Base-by-base conservation (phyloP, 2,113 vertebrate species). In the Perccottus glenii region DNA sequence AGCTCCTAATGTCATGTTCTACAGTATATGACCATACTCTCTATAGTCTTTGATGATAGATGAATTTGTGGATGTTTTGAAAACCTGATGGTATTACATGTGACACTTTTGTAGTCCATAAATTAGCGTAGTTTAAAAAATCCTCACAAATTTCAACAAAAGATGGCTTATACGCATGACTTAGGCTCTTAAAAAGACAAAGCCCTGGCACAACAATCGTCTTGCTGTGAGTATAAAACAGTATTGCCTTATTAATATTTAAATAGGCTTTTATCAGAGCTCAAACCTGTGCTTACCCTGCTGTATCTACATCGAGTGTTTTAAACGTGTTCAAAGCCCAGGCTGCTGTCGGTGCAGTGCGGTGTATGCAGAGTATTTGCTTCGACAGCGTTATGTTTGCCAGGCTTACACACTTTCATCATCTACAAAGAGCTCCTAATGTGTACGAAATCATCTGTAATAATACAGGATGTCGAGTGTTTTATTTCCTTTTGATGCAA, bases 241-340 rank as follows among this genome's bases (percentile, higher is more conserved):
- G 60, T 78, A 64, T 75, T 70, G 61, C 52, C 70, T 69, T 64
- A 83, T 89, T 58, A 83, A 87, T 87, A 84, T 90, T 89, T 76
- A 73, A 88, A 71, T 43, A 43, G 64, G 62, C 47, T 60, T 78
- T 67, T 70, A 75, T 84, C 75, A 70, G 47, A 33, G n/a, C 11
- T 33, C 49, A 61, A 76, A 63, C 49, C 45, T 58, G 46, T 32
- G 35, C 64, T 44, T n/a, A 60, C 45, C 43, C 60, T 8, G 36
- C 36, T 40, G 19, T 46, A 57, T 52, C 40, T 8, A 73, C 32
- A 64, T 66, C 15, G 62, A 71, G 11, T 55, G 35, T 64, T 68
- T 11, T 11, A 11, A n/a, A 60, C 52, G 0, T 5, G 46, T 64
- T 47, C 57, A 46, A 75, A 70, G 51, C 16, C 0, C 27, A 50